Evolutionary conservation across 1,140 invertebrate species (phyloP), one percentile per base, ranked within the genome.

Genomic region (Zaprionus nigranus): DNA sequence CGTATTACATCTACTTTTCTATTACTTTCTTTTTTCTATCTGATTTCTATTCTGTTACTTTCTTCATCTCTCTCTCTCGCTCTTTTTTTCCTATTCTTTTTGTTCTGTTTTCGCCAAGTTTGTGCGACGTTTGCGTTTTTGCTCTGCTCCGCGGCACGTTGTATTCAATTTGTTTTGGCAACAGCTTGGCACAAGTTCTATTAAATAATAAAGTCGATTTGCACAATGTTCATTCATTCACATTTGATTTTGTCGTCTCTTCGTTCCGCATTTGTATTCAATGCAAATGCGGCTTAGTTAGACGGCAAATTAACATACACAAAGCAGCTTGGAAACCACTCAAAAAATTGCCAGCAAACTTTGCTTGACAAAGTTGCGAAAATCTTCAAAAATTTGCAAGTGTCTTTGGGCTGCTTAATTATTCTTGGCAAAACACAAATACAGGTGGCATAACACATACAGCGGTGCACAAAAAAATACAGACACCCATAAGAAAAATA

Each of bases 121-220:
- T 49, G 9, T 43, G 54, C 58, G 53, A 70, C 53, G 65, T 74
- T 60, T 54, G 53, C 66, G 30, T 40, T 76, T 75, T 64, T 58
- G 58, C 54, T 67, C 7, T 30, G 56, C n/a, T n/a, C n/a, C 68
- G 28, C 56, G 75, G 56, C 80, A 87, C 71, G 71, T 90, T 88
- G 84, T 90, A 88, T 88, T 88, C 85, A 88, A 90, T 88, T 88
- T 88, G 84, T 84, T 90, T 84, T 75, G 85, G 85, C 70, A 88
- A 90, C 84, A 88, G 84, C 85, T 84, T 83, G 84, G 70, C 75
- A 61, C 68, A 85, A 81, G 74, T 88, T 90, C 85, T 84, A 90
- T 90, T 90, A 88, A 88, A 88, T 88, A 88, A 88, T 88, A 88
- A 90, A 90, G 74, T 84, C 81, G 85, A 90, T 88, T 88, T 81